Conservation (phyloP, 2,113 vertebrate genomes). For the Otolemur garnettii region DNA sequence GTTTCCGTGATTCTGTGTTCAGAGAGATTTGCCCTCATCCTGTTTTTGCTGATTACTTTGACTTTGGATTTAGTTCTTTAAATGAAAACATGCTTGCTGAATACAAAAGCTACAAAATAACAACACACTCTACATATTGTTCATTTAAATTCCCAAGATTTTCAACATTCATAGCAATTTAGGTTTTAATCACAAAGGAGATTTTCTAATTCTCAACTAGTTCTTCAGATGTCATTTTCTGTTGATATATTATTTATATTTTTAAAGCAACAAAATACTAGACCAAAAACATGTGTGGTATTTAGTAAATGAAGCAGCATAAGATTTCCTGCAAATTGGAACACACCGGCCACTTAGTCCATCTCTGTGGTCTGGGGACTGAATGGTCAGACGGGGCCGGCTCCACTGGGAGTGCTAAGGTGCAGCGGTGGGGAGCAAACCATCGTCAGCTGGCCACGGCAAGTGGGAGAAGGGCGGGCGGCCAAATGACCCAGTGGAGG, state of each 20-base stretch:
- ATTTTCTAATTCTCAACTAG: not conserved
- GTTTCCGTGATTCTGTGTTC: not conserved
- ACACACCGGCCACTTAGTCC: not conserved
- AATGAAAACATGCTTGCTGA: not conserved
- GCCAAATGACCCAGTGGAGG: not conserved
- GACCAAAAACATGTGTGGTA: not conserved
- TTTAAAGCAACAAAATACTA: not conserved
- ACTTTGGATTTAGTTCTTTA: slow-evolving; percentile 27
- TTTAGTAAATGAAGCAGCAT: not conserved
- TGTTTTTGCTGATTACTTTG: not conserved
- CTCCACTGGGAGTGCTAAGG: not conserved
- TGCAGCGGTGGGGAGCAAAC: not conserved
- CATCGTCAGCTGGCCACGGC: not conserved
- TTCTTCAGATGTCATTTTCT: slow-evolving; percentile 30
- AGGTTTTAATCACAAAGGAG: slow-evolving; percentile 23
- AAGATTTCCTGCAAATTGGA: not conserved
- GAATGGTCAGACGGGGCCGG: not conserved
- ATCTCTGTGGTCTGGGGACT: not conserved
- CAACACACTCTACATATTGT: not conserved
- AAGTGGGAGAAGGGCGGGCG: not conserved
- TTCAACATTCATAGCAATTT: not conserved
- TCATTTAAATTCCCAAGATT: not conserved
- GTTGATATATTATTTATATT: not conserved
- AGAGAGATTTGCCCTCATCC: not conserved
- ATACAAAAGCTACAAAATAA: slow-evolving; percentile 1